Conservation (phyloP, 2,797 vertebrate species). For the Acomys russatus region DNA sequence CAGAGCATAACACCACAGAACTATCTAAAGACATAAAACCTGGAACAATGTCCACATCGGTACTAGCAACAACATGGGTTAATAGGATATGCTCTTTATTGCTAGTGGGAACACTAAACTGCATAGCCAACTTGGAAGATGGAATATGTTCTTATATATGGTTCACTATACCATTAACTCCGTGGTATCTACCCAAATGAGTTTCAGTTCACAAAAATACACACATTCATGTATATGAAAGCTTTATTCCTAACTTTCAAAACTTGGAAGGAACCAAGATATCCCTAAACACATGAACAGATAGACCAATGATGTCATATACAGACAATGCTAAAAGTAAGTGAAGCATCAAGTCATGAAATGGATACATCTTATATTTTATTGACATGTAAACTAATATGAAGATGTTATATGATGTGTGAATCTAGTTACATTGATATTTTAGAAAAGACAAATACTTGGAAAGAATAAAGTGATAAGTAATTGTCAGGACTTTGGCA, state of each 20-base stretch:
- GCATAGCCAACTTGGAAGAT: background rate
- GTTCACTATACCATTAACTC: background rate
- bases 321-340: background rate
- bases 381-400: constrained; percentile 11
- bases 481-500: background rate
- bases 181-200: background rate
- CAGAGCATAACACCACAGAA: background rate
- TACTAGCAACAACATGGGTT: background rate
- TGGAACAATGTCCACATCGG: background rate
- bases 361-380: background rate
- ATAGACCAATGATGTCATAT: background rate
- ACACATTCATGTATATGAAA: background rate
- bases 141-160: background rate
- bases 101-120: background rate
- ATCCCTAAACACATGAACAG: background rate
- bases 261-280: constrained; percentile 24
- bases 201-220: background rate
- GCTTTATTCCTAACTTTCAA: background rate
- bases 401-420: background rate
- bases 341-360: background rate
- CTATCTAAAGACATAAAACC: background rate
- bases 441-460: background rate
- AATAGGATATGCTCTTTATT: background rate
- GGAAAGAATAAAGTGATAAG: background rate
- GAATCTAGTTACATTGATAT: background rate